These are phyloP conservation scores for Lucilia sericata DNA, from an alignment of 1,140 invertebrate species.

Conservation along the genomic window DNA sequence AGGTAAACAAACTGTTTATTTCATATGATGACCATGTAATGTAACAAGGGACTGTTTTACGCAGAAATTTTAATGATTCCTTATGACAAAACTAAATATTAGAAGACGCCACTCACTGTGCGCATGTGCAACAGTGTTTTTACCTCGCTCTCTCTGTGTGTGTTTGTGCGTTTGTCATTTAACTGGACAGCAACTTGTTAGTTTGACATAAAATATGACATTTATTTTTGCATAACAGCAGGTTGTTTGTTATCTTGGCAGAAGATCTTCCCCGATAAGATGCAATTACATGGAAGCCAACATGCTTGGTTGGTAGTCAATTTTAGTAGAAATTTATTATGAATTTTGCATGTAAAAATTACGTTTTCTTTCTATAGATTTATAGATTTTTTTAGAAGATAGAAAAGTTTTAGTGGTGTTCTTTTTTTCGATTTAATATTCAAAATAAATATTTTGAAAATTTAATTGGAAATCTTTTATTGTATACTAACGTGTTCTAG, in stretches of 20 bases:
- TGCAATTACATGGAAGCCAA: neutral
- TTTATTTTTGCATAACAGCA: constrained; percentile 12
- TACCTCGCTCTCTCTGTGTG: neutral
- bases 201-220: constrained; percentile 1
- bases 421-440: too few relatives aligned
- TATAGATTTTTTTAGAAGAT: too few relatives aligned
- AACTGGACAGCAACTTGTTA: neutral
- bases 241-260: neutral
- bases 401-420: too few relatives aligned
- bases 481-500: too few relatives aligned
- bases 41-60: neutral
- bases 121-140: neutral
- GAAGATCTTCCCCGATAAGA: neutral
- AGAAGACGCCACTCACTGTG: neutral
- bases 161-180: too few relatives aligned
- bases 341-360: too few relatives aligned
- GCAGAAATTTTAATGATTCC: neutral
- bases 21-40: too few relatives aligned
- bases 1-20: neutral
- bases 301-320: too few relatives aligned
- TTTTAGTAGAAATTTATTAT: too few relatives aligned
- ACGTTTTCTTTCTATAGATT: too few relatives aligned
- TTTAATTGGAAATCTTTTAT: too few relatives aligned
- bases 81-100: neutral
- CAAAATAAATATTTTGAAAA: too few relatives aligned